phyloP scores from a whole-genome alignment of 2,888 invertebrate genomes.

The Leptodirus hochenwartii region DNA sequence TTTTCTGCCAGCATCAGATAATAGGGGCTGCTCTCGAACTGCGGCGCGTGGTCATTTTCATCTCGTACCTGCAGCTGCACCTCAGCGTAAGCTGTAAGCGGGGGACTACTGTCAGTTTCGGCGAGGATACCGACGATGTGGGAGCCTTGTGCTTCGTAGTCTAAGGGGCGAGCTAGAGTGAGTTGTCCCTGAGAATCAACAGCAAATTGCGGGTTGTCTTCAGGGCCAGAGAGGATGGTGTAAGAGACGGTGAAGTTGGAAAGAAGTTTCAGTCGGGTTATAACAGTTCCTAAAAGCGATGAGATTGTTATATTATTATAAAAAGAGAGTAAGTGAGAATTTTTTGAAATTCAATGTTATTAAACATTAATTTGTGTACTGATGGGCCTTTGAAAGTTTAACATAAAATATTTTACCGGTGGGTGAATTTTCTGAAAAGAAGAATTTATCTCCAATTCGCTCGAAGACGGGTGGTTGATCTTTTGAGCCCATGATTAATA shows the following conservation, averaged over 20 bases:
- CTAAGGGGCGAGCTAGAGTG: slow-evolving; percentile 51
- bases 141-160: slow-evolving; percentile 51
- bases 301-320: too few relatives aligned
- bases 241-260: slow-evolving; percentile 42
- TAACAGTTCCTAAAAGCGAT: slow-evolving; percentile 36
- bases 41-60: slow-evolving; percentile 78
- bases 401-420: slow-evolving; percentile 27
- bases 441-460: slow-evolving; percentile 56
- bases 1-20: slow-evolving; percentile 65
- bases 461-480: slow-evolving; percentile 57
- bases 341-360: too few relatives aligned
- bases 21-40: slow-evolving; percentile 73
- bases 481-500: slow-evolving; percentile 54
- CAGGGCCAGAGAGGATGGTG: slow-evolving; percentile 40
- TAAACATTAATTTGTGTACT: slow-evolving; percentile 1
- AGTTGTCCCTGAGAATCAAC: slow-evolving; percentile 57
- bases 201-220: slow-evolving; percentile 45
- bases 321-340: too few relatives aligned
- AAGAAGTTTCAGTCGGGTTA: slow-evolving; percentile 47
- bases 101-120: slow-evolving; percentile 52
- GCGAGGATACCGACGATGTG: slow-evolving; percentile 56
- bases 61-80: slow-evolving; percentile 69
- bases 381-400: slow-evolving; percentile 2
- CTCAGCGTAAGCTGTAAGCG: slow-evolving; percentile 48
- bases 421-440: slow-evolving; percentile 58